Base-by-base conservation (phyloP, 2,888 invertebrate species). In the Lithosia quadra region DNA sequence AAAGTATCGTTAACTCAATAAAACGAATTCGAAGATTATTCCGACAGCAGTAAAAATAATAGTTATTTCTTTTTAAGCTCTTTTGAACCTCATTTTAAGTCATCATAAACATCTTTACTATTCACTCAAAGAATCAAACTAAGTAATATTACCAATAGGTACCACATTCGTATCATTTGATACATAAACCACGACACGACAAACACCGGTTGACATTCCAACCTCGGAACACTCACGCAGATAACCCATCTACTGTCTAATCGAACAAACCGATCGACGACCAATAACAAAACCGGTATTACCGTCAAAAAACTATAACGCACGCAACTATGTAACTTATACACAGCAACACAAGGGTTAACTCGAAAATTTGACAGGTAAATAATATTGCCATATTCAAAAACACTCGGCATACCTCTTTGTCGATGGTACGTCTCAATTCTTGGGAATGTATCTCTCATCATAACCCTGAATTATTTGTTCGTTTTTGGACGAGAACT, bases 381-480 rank as follows among this genome's bases (percentile, higher is more conserved):
- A 69, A 72, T 56, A 67, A 72, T 72, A 71, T 76, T 73, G 65
- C 75, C 75, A 74, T 67, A 69, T 67, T 73, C 73, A 67, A 72
- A 81, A 78, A 81, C 88, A 84, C 83, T 86, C 86, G 82, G 85
- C 89, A 91, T 92, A 89, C 90, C 88, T 82, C 81, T 81, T 85
- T 88, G 90, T 88, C 86, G 88, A 88, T 86, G 85, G 79, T 84
- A 92, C 90, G 90, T 89, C 92, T 93, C 92, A 92, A 93, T 93
- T 87, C 90, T 84, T 87, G 86, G 82, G 86, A 81, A 80, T 81
- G 90, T 89, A 90, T 91, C 88, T 91, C 84, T 82, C 84, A 87
- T 90, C 88, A 88, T 87, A 86, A 83, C 79, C 78, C 72, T 74
- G 65, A 65, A 75, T 78, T 75, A 77, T 79, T 78, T 77, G 76